A percentile compares a stretch with the other conserved stretches of the same genome.
phyloP scores from a whole-genome alignment of 2,797 vertebrate species.

The Lycodopsis pacificus region DNA sequence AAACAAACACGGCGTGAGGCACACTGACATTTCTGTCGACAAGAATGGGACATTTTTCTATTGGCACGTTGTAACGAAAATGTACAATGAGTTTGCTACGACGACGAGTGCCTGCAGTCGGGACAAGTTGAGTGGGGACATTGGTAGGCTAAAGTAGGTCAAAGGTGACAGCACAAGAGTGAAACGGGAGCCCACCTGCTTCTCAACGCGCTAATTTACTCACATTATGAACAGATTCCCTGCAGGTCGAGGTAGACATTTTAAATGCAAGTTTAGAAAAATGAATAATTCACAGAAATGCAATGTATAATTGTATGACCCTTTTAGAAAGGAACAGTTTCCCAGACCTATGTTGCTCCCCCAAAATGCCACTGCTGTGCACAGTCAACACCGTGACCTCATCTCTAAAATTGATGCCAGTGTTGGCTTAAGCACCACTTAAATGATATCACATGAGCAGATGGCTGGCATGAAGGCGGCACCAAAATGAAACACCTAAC shows the following conservation, averaged over 20 bases:
- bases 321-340: background rate
- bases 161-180: slow-evolving; percentile 74
- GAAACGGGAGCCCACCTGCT: slow-evolving; percentile 11
- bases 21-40: background rate
- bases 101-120: slow-evolving; percentile 27
- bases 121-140: slow-evolving; percentile 1
- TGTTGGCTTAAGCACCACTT: slow-evolving; percentile 9
- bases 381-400: slow-evolving; percentile 16
- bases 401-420: slow-evolving; percentile 14
- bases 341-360: background rate
- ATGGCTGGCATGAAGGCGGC: slow-evolving; percentile 18
- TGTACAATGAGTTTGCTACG: background rate
- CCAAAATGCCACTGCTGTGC: slow-evolving; percentile 3
- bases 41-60: background rate
- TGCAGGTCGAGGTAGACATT: background rate
- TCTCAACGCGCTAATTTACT: background rate
- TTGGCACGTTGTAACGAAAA: background rate
- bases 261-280: background rate
- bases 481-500: slow-evolving; percentile 43
- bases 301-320: background rate
- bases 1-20: background rate
- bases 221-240: background rate
- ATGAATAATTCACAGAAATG: background rate
- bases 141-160: slow-evolving; percentile 67
- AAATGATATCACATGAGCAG: slow-evolving; percentile 45